Evolutionary conservation across 2,113 vertebrate genomes (phyloP).

Genomic region (Bettongia penicillata): DNA sequence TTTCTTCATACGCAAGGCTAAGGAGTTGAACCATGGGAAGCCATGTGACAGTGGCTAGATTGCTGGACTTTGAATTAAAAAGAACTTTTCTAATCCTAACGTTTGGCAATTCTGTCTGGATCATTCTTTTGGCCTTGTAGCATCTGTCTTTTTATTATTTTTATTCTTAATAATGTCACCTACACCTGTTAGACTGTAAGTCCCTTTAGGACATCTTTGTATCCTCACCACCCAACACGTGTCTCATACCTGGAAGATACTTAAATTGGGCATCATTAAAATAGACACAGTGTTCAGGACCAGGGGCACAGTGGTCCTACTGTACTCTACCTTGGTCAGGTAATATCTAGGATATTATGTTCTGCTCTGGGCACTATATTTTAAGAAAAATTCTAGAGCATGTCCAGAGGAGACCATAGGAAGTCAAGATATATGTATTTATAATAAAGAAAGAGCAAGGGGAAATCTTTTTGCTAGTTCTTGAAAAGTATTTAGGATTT

Average conservation of each 20-base stretch:
- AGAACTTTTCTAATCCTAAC: background rate
- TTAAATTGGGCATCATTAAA: background rate
- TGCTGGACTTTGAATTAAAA: too few species aligned
- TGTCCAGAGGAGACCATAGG: too few species aligned
- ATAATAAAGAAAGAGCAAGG: background rate
- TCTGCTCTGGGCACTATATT: background rate
- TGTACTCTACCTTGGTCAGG: background rate
- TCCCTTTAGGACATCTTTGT: background rate
- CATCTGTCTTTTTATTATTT: background rate
- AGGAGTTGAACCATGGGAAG: background rate
- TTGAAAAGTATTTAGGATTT: background rate
- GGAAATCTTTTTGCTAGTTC: background rate
- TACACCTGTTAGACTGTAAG: background rate
- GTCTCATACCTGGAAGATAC: rapidly evolving
- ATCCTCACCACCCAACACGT: background rate
- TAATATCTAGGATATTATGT: background rate
- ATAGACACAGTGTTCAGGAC: background rate
- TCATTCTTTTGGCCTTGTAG: background rate
- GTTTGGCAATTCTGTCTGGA: background rate
- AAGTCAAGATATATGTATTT: background rate
- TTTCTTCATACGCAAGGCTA: background rate
- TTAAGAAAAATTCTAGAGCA: background rate
- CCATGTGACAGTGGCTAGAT: background rate
- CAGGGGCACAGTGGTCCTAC: background rate
- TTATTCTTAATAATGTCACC: background rate